These are phyloP conservation scores for Whitmania pigra DNA, from an alignment of 1,140 invertebrate species.

Conservation along the genomic window DNA sequence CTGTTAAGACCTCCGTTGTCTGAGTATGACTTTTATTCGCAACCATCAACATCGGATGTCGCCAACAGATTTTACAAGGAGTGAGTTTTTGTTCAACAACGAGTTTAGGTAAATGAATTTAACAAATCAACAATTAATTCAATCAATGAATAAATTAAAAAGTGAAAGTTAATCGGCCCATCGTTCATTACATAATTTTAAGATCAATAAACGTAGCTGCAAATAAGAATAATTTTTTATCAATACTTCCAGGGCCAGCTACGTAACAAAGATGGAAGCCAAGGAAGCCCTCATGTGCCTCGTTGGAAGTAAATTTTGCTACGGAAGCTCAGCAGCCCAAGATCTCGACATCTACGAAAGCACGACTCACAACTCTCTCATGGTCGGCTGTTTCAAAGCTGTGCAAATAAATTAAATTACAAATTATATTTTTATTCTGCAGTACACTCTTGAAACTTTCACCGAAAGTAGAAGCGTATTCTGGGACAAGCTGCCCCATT, in stretches of 20 bases:
- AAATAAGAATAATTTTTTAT: too few species aligned
- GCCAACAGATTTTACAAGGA: too few species aligned
- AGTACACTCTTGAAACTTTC: constrained; percentile 47
- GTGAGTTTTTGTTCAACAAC: too few species aligned
- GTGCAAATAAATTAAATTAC: neutral
- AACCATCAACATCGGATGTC: too few species aligned
- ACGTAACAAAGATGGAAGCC: constrained; percentile 45
- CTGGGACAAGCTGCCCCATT: constrained; percentile 45
- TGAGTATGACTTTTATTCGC: too few species aligned
- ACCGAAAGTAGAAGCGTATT: constrained; percentile 45
- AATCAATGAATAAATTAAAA: too few species aligned
- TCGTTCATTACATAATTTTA: too few species aligned
- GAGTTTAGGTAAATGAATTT: too few species aligned
- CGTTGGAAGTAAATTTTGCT: constrained; percentile 48
- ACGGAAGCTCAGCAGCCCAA: constrained; percentile 45
- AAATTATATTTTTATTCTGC: constrained; percentile 18
- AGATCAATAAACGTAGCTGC: too few species aligned
- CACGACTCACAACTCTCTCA: constrained; percentile 46
- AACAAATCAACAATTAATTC: too few species aligned
- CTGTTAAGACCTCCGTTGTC: too few species aligned
- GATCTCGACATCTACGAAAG: constrained; percentile 46
- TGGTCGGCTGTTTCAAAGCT: constrained; percentile 39
- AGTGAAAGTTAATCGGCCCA: too few species aligned
- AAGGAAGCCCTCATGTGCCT: constrained; percentile 43
- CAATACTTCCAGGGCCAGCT: constrained; percentile 31